These are phyloP conservation scores for Neosilurus hyrtlii DNA, from an alignment of 2,797 vertebrate genomes.

Conservation along the genomic window DNA sequence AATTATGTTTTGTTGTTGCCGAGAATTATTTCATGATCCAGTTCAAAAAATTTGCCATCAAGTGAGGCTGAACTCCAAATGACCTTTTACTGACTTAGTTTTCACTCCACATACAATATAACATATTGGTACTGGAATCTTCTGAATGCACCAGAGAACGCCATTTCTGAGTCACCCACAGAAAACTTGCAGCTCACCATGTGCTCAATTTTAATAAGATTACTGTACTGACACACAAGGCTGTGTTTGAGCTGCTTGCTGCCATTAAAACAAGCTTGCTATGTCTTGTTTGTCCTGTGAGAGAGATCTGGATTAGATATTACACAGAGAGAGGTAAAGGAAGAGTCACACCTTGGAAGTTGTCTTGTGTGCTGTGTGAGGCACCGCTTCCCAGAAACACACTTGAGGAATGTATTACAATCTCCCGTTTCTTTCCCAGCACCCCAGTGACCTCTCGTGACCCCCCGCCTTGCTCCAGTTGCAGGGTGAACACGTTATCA, in stretches of 20 bases:
- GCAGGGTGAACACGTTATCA: conserved; percentile 79
- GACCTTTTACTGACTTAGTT: not conserved
- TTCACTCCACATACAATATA: not conserved
- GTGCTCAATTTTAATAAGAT: not conserved
- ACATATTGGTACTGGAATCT: not conserved
- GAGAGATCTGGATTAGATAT: not conserved
- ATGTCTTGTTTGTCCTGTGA: not conserved
- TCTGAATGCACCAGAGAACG: not conserved
- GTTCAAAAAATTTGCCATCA: not conserved
- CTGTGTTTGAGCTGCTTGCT: not conserved
- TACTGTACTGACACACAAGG: not conserved
- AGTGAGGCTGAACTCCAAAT: not conserved
- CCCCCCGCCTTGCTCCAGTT: conserved; percentile 80
- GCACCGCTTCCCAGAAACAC: conserved; percentile 73
- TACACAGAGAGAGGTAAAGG: not conserved
- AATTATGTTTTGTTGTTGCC: not conserved
- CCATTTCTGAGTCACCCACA: not conserved
- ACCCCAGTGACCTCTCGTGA: conserved; percentile 72
- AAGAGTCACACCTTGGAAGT: conserved; percentile 78
- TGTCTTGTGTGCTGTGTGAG: conserved; percentile 57
- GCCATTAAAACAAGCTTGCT: not conserved
- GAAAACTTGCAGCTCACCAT: not conserved
- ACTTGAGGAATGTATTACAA: conserved; percentile 72
- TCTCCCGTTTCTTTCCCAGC: conserved; percentile 70
- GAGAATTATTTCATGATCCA: not conserved